These are phyloP conservation scores for Nymphalis c-album DNA, from an alignment of 2,888 invertebrate genomes.

Conservation along the genomic window DNA sequence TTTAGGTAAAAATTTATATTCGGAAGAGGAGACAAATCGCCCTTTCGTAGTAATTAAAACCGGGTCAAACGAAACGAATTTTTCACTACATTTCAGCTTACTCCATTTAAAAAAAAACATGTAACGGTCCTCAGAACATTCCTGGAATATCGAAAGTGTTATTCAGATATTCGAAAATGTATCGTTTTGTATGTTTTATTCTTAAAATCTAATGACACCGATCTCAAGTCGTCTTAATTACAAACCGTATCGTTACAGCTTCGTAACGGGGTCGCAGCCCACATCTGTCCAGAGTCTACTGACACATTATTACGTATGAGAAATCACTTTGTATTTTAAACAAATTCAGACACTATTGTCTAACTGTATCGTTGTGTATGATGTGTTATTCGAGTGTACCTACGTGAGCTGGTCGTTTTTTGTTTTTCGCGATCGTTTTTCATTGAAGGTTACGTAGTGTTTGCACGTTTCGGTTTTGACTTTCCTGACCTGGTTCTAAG, in stretches of 20 bases:
- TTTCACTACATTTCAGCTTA: slow-evolving; percentile 35
- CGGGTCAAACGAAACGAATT: slow-evolving; percentile 35
- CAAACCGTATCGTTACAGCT: slow-evolving; percentile 49
- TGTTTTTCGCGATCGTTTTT: slow-evolving; percentile 31
- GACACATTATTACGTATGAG: slow-evolving; percentile 43
- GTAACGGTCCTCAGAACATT: slow-evolving; percentile 24
- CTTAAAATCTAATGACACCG: slow-evolving; percentile 53
- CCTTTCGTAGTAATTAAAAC: slow-evolving; percentile 34
- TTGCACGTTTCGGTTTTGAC: slow-evolving; percentile 66
- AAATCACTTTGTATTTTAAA: slow-evolving; percentile 20
- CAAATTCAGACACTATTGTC: slow-evolving; percentile 51
- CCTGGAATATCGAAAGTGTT: slow-evolving; percentile 47
- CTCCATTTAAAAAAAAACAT: slow-evolving; percentile 31
- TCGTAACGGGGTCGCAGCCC: slow-evolving; percentile 57
- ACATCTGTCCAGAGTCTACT: slow-evolving; percentile 59
- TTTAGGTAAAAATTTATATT: slow-evolving; percentile 23
- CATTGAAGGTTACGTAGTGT: slow-evolving; percentile 58
- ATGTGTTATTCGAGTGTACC: slow-evolving; percentile 37
- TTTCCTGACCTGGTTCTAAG: slow-evolving; percentile 73
- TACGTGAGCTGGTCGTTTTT: slow-evolving; percentile 29
- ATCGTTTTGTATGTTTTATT: slow-evolving; percentile 46
- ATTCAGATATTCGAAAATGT: slow-evolving; percentile 52
- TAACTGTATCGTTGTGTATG: slow-evolving; percentile 34
- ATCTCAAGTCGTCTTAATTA: slow-evolving; percentile 59
- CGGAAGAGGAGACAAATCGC: slow-evolving; percentile 34